Percentiles rank a stretch among this genome's conserved stretches.
These are phyloP conservation scores for Aplochiton taeniatus DNA, from an alignment of 2,797 vertebrate species.

Conservation along the genomic window DNA sequence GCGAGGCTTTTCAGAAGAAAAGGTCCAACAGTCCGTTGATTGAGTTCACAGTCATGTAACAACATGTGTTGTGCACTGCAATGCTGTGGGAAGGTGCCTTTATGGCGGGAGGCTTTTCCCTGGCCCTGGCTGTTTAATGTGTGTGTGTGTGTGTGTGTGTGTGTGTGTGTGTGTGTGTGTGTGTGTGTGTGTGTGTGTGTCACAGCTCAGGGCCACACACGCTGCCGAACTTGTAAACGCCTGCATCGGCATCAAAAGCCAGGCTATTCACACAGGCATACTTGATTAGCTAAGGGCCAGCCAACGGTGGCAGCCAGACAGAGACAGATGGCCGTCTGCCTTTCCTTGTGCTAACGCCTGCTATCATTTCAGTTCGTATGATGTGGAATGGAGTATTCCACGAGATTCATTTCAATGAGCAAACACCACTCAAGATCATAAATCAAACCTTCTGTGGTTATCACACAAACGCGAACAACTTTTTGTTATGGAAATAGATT, in stretches of 20 bases:
- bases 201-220: slow-evolving; percentile 1
- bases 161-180: slow-evolving; percentile 2
- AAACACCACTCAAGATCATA: too few species aligned
- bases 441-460: too few species aligned
- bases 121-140: not conserved
- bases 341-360: not conserved
- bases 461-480: too few species aligned
- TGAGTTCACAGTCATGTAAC: too few species aligned
- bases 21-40: too few species aligned
- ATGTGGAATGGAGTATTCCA: too few species aligned
- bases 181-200: slow-evolving; percentile 1
- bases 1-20: too few species aligned
- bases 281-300: slow-evolving; percentile 2
- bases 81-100: slow-evolving; percentile 4
- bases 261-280: slow-evolving; percentile 5
- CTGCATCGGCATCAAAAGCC: not conserved
- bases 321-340: not conserved
- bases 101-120: too few species aligned
- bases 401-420: too few species aligned
- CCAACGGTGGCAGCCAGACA: not conserved
- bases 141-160: not conserved
- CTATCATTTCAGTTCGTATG: too few species aligned
- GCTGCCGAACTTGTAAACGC: slow-evolving; percentile 11
- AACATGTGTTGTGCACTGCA: not conserved
- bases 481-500: too few species aligned